Evolutionary conservation across 2,888 invertebrate species (phyloP).

Genomic region (Drosophila pseudotakahashii): DNA sequence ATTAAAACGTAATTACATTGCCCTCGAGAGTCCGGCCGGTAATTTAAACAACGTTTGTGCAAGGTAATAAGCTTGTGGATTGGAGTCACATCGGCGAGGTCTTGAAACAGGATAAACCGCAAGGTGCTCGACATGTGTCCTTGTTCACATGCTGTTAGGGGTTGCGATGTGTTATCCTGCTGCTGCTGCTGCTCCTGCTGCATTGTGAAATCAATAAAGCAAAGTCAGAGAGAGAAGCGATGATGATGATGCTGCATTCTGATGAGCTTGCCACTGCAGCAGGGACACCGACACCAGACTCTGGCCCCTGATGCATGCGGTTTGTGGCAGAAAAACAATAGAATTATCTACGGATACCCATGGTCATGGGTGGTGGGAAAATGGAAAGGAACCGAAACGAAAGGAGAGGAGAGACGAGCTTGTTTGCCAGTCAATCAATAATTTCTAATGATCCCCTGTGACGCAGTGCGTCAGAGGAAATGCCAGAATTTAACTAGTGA

Average conservation of each 20-base stretch:
- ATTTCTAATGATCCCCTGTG: constrained; percentile 37
- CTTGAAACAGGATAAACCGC: constrained; percentile 5
- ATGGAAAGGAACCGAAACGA: background rate
- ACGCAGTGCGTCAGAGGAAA: constrained; percentile 34
- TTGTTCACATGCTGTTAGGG: constrained; percentile 34
- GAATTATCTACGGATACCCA: constrained; percentile 24
- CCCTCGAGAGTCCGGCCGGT: constrained; percentile 12
- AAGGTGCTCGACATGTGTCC: constrained; percentile 37
- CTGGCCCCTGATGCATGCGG: constrained; percentile 35
- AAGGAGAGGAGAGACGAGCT: background rate
- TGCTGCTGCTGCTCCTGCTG: constrained; percentile 1
- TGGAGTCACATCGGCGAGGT: constrained; percentile 20
- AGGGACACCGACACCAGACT: constrained; percentile 22
- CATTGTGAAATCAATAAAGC: constrained; percentile 57
- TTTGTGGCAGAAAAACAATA: constrained; percentile 44
- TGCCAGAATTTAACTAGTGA: background rate
- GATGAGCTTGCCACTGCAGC: constrained; percentile 45
- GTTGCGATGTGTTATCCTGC: background rate
- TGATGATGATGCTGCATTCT: constrained; percentile 37
- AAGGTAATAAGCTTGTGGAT: constrained; percentile 53
- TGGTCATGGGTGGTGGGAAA: background rate
- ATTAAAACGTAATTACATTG: constrained; percentile 65
- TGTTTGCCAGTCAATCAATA: constrained; percentile 41
- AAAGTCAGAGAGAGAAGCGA: constrained; percentile 46
- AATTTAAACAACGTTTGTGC: constrained; percentile 43